These are phyloP conservation scores for Andricus quercusramuli DNA, from an alignment of 2,888 invertebrate genomes.

Conservation along the genomic window DNA sequence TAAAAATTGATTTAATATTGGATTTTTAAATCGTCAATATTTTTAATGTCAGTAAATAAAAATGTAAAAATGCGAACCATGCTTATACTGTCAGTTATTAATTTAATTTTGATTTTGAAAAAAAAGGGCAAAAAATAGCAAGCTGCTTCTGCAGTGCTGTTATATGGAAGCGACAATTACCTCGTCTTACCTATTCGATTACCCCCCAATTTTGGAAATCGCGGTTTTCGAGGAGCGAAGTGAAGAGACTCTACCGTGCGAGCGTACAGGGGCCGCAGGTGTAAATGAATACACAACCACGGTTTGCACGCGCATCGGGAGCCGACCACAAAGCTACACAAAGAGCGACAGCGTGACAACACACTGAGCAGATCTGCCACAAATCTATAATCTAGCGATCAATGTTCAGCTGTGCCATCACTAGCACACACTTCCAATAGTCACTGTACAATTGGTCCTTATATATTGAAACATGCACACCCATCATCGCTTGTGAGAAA, in stretches of 20 bases:
- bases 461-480: neutral
- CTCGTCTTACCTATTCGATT: constrained; percentile 82
- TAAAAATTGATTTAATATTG: too few species aligned
- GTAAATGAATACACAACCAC: constrained; percentile 57
- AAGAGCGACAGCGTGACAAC: constrained; percentile 83
- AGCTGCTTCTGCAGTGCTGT: constrained; percentile 81
- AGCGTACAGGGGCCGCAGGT: constrained; percentile 70
- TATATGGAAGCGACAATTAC: constrained; percentile 81
- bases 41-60: too few species aligned
- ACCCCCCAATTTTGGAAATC: constrained; percentile 83
- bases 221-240: constrained; percentile 83
- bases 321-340: constrained; percentile 81
- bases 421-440: constrained; percentile 81
- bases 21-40: too few species aligned
- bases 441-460: neutral
- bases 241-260: constrained; percentile 80
- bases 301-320: constrained; percentile 79
- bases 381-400: constrained; percentile 80
- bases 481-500: neutral
- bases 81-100: too few species aligned
- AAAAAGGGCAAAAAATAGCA: constrained; percentile 78
- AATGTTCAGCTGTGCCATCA: constrained; percentile 84
- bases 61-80: too few species aligned
- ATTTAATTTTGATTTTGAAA: too few species aligned
- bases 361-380: constrained; percentile 84